Evolutionary conservation across 2,888 invertebrate genomes (phyloP), one percentile per base, ranked within the genome.

Genomic region (Drosophila phalerata): DNA sequence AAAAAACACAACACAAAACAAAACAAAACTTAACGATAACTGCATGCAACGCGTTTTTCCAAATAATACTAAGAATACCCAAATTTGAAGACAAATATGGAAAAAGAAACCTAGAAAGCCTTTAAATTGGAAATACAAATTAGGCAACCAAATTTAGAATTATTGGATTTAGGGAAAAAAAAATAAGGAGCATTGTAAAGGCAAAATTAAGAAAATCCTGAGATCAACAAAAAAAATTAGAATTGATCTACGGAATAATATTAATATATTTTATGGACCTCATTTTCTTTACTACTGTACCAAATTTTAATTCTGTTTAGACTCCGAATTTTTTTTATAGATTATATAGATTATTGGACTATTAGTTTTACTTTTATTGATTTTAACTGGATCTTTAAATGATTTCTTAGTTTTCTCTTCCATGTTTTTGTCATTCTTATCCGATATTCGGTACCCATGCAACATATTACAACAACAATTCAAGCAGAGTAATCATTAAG

Each of bases 1-100:
- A 64, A 60, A 64, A 60, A 47, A 69, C 25, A 79, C 70, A 69
- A 56, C 74, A 37, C 34, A 37, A 66, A 70, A 49, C 51, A 52
- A 56, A 58, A 66, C 69, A 56, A 69, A 67, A 55, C 53, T 56
- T 64, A 56, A 81, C 17, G 56, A 45, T 48, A 58, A 66, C 69
- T 64, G 69, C 78, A 77, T 81, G 81, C 81, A 71, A 56, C 25
- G 0, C 0, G n/a, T 8, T n/a, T 37, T 2, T 8, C 13, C 37
- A 37, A 37, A 37, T 37, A n/a, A n/a, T n/a, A 37, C 37, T 37
- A 8, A 37, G 37, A 37, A n/a, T n/a, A n/a, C n/a, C 8, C 6
- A 4, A 37, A n/a, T 8, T 37, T 6, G n/a, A 2, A 37, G n/a
- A n/a, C 37, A 37, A 37, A n/a, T 2, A 6, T n/a, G 5, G 6